Percentiles rank a stretch among this genome's conserved stretches.
phyloP scores from a whole-genome alignment of 2,113 vertebrate genomes.

The Benthochromis sp. region DNA sequence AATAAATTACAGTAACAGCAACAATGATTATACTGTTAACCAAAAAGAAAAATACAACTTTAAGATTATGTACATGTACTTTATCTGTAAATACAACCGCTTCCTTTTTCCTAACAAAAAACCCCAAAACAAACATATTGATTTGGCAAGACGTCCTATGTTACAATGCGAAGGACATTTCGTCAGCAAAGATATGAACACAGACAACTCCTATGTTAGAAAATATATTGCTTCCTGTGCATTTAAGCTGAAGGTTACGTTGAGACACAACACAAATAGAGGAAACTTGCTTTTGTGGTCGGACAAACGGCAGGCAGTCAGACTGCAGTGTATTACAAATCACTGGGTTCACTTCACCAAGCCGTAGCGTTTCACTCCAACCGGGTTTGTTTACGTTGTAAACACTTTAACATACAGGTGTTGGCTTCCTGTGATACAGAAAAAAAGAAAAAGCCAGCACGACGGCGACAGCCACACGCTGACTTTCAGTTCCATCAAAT shows the following conservation, averaged over 20 bases:
- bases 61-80: conserved; percentile 61
- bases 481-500: not conserved
- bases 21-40: conserved; percentile 50
- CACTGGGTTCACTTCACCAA: not conserved
- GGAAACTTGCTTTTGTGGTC: not conserved
- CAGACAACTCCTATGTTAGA: conserved; percentile 51
- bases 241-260: conserved; percentile 43
- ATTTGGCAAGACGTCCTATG: conserved; percentile 57
- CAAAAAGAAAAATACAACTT: conserved; percentile 47
- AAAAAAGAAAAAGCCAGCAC: not conserved
- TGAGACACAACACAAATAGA: conserved; percentile 32
- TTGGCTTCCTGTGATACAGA: conserved; percentile 3
- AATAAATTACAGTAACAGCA: conserved; percentile 64
- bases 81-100: conserved; percentile 46
- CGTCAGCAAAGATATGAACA: conserved; percentile 27
- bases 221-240: conserved; percentile 67
- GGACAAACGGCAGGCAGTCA: not conserved
- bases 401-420: conserved; percentile 26
- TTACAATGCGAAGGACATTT: conserved; percentile 38
- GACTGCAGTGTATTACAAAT: not conserved
- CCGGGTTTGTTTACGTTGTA: conserved; percentile 46
- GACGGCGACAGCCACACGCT: not conserved
- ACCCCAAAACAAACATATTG: conserved; percentile 21
- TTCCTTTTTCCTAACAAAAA: conserved; percentile 29
- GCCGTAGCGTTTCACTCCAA: not conserved